Conservation (phyloP, 2,888 invertebrate genomes). For the Orthosia gracilis region DNA sequence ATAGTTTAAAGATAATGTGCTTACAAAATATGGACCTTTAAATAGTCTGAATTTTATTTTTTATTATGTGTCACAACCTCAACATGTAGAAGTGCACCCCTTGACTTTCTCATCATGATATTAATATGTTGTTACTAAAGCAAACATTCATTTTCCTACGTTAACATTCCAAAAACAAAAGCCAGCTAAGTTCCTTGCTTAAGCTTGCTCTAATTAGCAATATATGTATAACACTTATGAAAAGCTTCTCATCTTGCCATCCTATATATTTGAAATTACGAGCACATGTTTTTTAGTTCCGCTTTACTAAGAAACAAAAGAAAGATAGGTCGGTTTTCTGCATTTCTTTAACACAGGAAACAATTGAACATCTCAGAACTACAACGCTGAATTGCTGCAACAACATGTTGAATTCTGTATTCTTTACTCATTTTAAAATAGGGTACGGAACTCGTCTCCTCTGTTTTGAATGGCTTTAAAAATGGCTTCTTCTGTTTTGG, state of each 20-base stretch:
- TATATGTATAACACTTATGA: not conserved
- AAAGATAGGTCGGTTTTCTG: no score
- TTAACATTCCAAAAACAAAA: not conserved
- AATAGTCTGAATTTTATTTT: no score
- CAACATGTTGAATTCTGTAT: slow-evolving; percentile 5
- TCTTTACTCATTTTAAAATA: not conserved
- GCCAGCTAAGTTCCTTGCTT: not conserved
- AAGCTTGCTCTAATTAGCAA: slow-evolving; percentile 22
- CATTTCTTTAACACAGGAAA: slow-evolving; percentile 17
- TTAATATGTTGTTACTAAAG: not conserved
- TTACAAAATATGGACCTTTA: no score
- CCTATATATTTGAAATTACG: slow-evolving; percentile 20
- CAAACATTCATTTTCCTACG: not conserved
- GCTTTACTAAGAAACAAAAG: not conserved
- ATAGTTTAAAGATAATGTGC: no score
- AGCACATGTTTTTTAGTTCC: not conserved
- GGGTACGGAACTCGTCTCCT: not conserved
- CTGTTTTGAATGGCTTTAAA: not conserved
- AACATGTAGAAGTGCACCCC: no score
- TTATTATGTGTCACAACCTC: no score
- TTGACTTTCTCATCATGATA: no score
- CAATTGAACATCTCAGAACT: not conserved
- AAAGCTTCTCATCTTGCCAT: not conserved
- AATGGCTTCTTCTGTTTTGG: no score
- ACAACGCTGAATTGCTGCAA: no score